phyloP scores from a whole-genome alignment of 2,113 vertebrate species.

The Paracanthobrama guichenoti region DNA sequence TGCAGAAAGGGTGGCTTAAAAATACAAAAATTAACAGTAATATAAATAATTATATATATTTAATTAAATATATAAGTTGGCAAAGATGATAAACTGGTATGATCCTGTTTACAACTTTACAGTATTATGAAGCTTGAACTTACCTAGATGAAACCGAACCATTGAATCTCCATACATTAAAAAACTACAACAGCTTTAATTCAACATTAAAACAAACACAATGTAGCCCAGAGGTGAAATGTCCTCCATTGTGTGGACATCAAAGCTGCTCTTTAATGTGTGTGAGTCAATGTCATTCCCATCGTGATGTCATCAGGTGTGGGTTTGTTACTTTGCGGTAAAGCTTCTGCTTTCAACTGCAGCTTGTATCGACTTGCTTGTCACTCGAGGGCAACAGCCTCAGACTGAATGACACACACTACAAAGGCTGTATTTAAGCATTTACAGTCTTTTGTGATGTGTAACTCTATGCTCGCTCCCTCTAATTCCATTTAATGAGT shows the following conservation, averaged over 20 bases:
- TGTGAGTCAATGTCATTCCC: conserved; percentile 25
- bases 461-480: conserved; percentile 46
- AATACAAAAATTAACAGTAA: not conserved
- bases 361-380: conserved; percentile 45
- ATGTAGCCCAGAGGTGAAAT: not conserved
- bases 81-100: not conserved
- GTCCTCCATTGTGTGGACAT: conserved; percentile 27
- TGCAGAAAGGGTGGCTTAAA: not conserved
- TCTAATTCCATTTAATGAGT: conserved; percentile 37
- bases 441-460: conserved; percentile 45
- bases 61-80: not conserved
- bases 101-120: not conserved
- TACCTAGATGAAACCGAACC: not conserved
- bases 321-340: conserved; percentile 14
- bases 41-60: not conserved
- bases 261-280: conserved; percentile 9
- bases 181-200: not conserved
- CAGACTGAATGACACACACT: conserved; percentile 42
- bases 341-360: conserved; percentile 26
- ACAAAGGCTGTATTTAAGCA: conserved; percentile 41
- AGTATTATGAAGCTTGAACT: not conserved
- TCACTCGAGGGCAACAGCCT: conserved; percentile 39
- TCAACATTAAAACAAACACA: conserved; percentile 18
- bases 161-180: not conserved
- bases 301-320: conserved; percentile 11